A percentile compares a stretch with the other conserved stretches of the same genome.
Conservation (phyloP, 2,888 invertebrate species). For the Melinaea marsaeus region DNA sequence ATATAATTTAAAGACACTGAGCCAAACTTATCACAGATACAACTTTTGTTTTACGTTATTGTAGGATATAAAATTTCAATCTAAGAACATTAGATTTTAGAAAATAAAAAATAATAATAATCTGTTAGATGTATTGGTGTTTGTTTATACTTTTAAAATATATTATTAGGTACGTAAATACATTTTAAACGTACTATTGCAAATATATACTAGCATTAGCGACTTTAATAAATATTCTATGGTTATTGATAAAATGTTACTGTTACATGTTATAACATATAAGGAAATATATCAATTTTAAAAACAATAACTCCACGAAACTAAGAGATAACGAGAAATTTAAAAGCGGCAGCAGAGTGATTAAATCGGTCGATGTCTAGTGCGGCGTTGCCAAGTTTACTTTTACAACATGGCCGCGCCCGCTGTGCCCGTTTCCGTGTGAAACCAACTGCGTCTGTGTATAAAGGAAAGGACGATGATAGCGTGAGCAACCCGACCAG, state of each 20-base stretch:
- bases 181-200: too few species aligned
- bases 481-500: conserved; percentile 44
- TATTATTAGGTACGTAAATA: too few species aligned
- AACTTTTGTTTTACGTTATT: too few species aligned
- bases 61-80: too few species aligned
- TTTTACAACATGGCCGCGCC: conserved; percentile 75
- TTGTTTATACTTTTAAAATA: too few species aligned
- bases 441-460: conserved; percentile 73
- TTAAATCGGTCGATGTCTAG: conserved; percentile 76
- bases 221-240: too few species aligned
- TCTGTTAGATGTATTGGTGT: too few species aligned
- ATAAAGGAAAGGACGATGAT: conserved; percentile 41
- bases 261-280: too few species aligned
- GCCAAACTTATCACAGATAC: conserved; percentile 6
- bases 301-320: conserved; percentile 13
- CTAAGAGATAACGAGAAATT: conserved; percentile 45
- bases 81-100: too few species aligned
- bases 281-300: background rate
- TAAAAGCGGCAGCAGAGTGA: conserved; percentile 49
- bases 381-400: conserved; percentile 76
- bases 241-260: too few species aligned
- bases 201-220: too few species aligned
- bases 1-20: conserved; percentile 21
- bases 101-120: too few species aligned
- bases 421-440: conserved; percentile 76